Evolutionary conservation across 1,140 invertebrate genomes (phyloP).

Genomic region (Leptinotarsa texana): DNA sequence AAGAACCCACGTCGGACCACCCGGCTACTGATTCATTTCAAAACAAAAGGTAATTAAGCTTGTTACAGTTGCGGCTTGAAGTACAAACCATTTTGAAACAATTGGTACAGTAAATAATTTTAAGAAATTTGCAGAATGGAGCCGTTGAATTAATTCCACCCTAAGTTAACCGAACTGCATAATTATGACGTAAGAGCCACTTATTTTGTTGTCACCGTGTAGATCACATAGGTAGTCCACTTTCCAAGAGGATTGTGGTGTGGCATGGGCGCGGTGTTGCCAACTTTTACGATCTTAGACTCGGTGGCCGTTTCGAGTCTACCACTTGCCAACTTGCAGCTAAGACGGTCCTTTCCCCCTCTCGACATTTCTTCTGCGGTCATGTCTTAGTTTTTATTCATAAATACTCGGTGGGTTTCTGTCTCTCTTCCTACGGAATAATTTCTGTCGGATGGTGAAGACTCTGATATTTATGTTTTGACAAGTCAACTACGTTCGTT

Average conservation of each 20-base stretch:
- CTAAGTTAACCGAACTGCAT: too few species aligned
- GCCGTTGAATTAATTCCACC: too few species aligned
- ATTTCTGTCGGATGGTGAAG: slow-evolving; percentile 1
- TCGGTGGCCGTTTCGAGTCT: slow-evolving; percentile 1
- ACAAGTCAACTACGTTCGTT: slow-evolving; percentile 23
- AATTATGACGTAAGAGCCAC: too few species aligned
- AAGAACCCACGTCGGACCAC: too few species aligned
- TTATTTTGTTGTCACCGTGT: slow-evolving; percentile 9
- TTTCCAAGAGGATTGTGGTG: slow-evolving; percentile 27
- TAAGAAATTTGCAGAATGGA: too few species aligned
- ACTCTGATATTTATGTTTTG: slow-evolving; percentile 22
- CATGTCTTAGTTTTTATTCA: slow-evolving; percentile 20
- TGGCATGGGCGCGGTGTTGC: slow-evolving; percentile 30
- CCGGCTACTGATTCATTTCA: too few species aligned
- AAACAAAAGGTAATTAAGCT: too few species aligned
- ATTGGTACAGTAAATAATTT: too few species aligned
- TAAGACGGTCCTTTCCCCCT: neutral
- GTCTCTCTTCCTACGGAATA: slow-evolving; percentile 5
- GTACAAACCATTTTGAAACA: too few species aligned
- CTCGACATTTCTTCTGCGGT: neutral
- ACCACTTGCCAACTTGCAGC: slow-evolving; percentile 9
- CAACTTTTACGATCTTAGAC: neutral
- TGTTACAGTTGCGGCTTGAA: too few species aligned
- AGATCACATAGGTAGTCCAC: slow-evolving; percentile 20
- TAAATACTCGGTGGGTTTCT: neutral